Evolutionary conservation across 2,888 invertebrate genomes (phyloP).

Genomic region (Congeria kusceri): DNA sequence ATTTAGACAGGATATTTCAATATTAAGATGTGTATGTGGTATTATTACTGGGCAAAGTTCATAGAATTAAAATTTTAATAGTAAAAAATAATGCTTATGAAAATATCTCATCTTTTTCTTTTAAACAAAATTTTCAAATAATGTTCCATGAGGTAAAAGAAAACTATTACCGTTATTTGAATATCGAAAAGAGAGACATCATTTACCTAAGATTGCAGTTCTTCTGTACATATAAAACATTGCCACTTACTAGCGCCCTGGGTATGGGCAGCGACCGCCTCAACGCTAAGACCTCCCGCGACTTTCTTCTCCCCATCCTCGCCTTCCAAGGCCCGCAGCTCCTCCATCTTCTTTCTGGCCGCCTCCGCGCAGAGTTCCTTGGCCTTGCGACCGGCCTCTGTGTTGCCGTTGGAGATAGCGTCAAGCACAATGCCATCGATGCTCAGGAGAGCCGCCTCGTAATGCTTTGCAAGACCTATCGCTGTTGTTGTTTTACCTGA

Average conservation of each 20-base stretch:
- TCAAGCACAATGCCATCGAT: slow-evolving; percentile 84
- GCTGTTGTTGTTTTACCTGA: slow-evolving; percentile 83
- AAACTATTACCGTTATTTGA: too few relatives aligned
- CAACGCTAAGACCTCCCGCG: slow-evolving; percentile 83
- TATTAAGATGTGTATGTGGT: too few relatives aligned
- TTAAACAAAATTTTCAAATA: too few relatives aligned
- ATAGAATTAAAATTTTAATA: too few relatives aligned
- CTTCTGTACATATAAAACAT: too few relatives aligned
- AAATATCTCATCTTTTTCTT: too few relatives aligned
- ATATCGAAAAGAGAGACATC: too few relatives aligned
- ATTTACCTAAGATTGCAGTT: too few relatives aligned
- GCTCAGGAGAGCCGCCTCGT: slow-evolving; percentile 84
- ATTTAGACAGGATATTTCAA: too few relatives aligned
- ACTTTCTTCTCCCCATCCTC: slow-evolving; percentile 79
- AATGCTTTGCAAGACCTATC: slow-evolving; percentile 82
- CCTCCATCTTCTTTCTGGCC: slow-evolving; percentile 79
- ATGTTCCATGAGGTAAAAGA: too few relatives aligned
- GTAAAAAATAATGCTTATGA: too few relatives aligned
- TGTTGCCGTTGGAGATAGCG: slow-evolving; percentile 84
- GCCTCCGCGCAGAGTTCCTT: slow-evolving; percentile 84
- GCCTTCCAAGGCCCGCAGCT: slow-evolving; percentile 75
- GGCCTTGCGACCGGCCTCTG: slow-evolving; percentile 81
- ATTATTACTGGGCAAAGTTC: too few relatives aligned
- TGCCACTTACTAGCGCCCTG: slow-evolving; percentile 72
- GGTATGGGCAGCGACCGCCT: slow-evolving; percentile 84